Conservation (phyloP, 2,888 invertebrate species). For the Sicus ferrugineus region DNA sequence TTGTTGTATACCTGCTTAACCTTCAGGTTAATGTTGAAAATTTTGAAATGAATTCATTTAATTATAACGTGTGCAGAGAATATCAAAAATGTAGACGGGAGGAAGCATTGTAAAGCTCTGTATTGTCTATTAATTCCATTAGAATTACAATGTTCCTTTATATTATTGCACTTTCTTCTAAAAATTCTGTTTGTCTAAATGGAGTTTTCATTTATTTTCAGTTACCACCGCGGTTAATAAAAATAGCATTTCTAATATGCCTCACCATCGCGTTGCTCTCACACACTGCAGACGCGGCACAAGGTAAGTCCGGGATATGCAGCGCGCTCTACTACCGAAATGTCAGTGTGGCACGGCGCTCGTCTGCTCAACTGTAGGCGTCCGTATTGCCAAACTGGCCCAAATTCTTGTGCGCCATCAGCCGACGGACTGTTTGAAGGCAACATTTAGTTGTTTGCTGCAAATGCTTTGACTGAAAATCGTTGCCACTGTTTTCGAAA, state of each 20-base stretch:
- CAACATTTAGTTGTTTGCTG: constrained; percentile 9
- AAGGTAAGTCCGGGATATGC: constrained; percentile 65
- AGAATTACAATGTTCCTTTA: neutral
- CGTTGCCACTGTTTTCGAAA: neutral
- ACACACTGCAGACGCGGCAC: constrained; percentile 68
- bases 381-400: constrained; percentile 4
- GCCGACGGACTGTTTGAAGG: neutral
- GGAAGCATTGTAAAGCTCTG: neutral
- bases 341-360: neutral
- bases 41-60: neutral
- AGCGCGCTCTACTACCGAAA: neutral
- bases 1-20: too few relatives aligned
- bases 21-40: neutral
- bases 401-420: constrained; percentile 11
- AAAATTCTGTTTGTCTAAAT: neutral
- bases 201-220: constrained; percentile 63
- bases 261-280: constrained; percentile 69
- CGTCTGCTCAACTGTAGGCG: neutral
- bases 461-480: neutral
- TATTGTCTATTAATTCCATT: neutral
- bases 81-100: too few relatives aligned
- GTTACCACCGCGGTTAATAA: constrained; percentile 71
- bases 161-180: neutral
- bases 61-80: neutral
- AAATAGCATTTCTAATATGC: constrained; percentile 67